Conservation (phyloP, 53 echinoderm and acorn worm species). For the Paracentrotus lividus region DNA sequence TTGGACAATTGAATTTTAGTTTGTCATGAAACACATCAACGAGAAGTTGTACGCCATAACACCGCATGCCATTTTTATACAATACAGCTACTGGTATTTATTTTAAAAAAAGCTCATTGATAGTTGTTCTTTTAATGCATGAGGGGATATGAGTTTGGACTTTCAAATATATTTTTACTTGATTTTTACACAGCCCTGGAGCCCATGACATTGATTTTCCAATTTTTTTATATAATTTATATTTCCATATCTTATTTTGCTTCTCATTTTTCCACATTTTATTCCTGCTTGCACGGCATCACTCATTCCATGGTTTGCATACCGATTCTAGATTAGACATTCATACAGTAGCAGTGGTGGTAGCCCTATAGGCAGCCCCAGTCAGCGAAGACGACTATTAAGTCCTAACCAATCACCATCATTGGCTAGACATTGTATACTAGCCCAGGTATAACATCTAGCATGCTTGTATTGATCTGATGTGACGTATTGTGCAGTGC, state of each 20-base stretch:
- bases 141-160: not conserved
- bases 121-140: not conserved
- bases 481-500: not conserved
- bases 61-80: no score
- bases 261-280: slow-evolving; percentile 29
- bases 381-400: slow-evolving; percentile 29
- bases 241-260: slow-evolving; percentile 13
- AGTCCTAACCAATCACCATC: slow-evolving; percentile 65
- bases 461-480: not conserved
- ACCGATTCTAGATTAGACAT: slow-evolving; percentile 44
- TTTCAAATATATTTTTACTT: not conserved
- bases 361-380: slow-evolving; percentile 59
- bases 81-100: no score
- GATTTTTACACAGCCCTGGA: not conserved
- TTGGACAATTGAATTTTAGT: no score
- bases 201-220: not conserved
- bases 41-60: no score
- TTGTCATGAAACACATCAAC: no score
- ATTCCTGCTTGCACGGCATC: slow-evolving; percentile 56
- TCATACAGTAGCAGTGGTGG: slow-evolving; percentile 44
- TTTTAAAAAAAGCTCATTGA: no score
- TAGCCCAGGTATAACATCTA: slow-evolving; percentile 56
- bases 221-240: not conserved
- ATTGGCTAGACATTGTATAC: slow-evolving; percentile 53
- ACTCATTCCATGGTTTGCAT: not conserved